Percentiles rank a stretch among this genome's conserved stretches.
Conservation (phyloP, 2,113 vertebrate species). For the Empidonax alnorum region DNA sequence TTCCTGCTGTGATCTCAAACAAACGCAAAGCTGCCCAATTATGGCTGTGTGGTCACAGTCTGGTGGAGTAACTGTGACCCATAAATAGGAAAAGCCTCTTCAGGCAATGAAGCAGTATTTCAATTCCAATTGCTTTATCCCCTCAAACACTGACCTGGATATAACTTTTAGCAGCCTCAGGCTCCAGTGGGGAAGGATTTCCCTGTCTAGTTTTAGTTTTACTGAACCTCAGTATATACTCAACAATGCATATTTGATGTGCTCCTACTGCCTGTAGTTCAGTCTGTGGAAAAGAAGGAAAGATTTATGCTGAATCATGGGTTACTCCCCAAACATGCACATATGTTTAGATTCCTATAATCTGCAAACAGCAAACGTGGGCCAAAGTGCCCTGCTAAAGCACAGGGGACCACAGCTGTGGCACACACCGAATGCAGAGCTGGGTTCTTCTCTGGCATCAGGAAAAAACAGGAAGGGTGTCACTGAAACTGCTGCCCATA, state of each 20-base stretch:
- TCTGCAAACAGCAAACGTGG: neutral
- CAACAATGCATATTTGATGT: neutral
- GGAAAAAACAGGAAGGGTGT: neutral
- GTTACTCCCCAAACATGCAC: neutral
- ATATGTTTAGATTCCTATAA: neutral
- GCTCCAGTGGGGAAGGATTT: neutral
- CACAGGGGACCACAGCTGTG: neutral
- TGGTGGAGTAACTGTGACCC: neutral
- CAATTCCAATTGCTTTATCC: neutral
- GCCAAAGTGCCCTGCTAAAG: neutral
- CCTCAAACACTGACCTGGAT: neutral
- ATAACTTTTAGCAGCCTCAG: neutral
- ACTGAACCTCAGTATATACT: neutral
- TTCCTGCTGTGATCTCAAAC: slow-evolving; percentile 17
- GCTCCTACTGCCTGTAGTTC: neutral
- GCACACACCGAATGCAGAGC: neutral
- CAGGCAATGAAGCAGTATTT: neutral
- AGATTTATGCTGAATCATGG: neutral
- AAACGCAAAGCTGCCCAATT: slow-evolving; percentile 49
- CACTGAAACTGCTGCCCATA: neutral
- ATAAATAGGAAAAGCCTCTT: slow-evolving; percentile 13
- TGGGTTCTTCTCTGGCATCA: neutral
- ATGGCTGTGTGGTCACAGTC: slow-evolving; percentile 39
- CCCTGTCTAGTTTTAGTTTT: neutral
- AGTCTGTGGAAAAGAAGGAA: neutral